Base-by-base conservation (phyloP, 1,140 invertebrate genomes). In the Wiebesia pumilae region DNA sequence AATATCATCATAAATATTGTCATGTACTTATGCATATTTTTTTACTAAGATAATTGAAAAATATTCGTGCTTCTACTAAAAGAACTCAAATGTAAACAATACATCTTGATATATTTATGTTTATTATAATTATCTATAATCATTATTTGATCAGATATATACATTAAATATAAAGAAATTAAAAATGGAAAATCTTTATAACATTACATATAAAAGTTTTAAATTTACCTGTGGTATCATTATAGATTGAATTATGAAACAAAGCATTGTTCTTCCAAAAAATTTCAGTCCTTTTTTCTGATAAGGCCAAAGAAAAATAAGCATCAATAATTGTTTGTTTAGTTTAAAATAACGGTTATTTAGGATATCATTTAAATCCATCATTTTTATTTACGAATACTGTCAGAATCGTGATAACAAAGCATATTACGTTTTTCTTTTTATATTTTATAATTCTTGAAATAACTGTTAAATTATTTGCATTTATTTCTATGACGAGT, bases 151-250 rank as follows among this genome's bases (percentile, higher is more conserved):
- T n/a, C n/a, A n/a, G n/a, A n/a, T n/a, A n/a, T n/a, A n/a, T n/a
- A n/a, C n/a, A n/a, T n/a, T n/a, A n/a, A n/a, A n/a, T n/a, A n/a
- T n/a, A n/a, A n/a, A n/a, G n/a, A n/a, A n/a, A n/a, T n/a, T n/a
- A n/a, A n/a, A n/a, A n/a, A n/a, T n/a, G n/a, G n/a, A n/a, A n/a
- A n/a, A n/a, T n/a, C n/a, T n/a, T n/a, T n/a, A n/a, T n/a, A n/a
- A n/a, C n/a, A n/a, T n/a, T n/a, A n/a, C n/a, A n/a, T 65, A 43
- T 33, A 81, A 27, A 81, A 81, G 33, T n/a, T 80, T 54, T 81
- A 38, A 1, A 30, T 54, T 10, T 84, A 84, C 82, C 73, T 84
- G 82, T 0, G 82, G 82, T 84, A 77, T 84, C n/a, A 84, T 84
- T 38, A 84, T 58, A 21, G 69, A 71, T n/a, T 65, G 10, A 77